phyloP scores from a whole-genome alignment of 2,113 vertebrate genomes.

The Strigops habroptila region DNA sequence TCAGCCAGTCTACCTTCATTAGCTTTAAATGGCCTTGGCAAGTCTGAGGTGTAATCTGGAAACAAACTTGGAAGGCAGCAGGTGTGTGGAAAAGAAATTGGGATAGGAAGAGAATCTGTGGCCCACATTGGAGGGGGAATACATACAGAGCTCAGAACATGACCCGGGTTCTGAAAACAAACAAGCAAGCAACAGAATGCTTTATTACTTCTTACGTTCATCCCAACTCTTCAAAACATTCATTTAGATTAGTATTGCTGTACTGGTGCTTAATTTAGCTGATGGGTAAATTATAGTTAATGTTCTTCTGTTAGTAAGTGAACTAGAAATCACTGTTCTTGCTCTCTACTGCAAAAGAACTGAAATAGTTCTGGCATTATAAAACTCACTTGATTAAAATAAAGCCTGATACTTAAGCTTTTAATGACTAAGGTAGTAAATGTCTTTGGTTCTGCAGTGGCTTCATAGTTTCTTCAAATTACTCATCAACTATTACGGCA shows the following conservation, averaged over 20 bases:
- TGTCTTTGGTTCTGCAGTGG: not conserved
- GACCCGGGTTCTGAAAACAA: not conserved
- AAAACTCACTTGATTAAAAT: not conserved
- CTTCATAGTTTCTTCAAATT: not conserved
- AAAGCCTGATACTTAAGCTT: not conserved
- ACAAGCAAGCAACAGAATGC: not conserved
- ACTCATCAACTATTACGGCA: not conserved
- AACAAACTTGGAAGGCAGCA: not conserved
- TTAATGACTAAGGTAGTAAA: not conserved
- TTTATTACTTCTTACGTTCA: not conserved
- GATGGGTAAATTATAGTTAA: not conserved
- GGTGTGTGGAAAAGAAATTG: not conserved
- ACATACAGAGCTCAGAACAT: not conserved
- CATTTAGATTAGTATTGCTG: not conserved
- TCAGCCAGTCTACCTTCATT: slow-evolving; percentile 47
- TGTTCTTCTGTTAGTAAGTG: not conserved
- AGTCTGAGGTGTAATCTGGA: slow-evolving; percentile 8
- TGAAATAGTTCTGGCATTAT: not conserved
- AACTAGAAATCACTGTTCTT: not conserved
- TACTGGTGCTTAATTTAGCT: not conserved
- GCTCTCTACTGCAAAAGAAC: not conserved
- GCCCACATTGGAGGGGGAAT: rapidly evolving
- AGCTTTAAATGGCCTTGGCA: slow-evolving; percentile 16
- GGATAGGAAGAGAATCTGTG: not conserved
- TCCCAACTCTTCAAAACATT: not conserved